phyloP scores from a whole-genome alignment of 2,888 invertebrate species.

The Bellardia pandia region DNA sequence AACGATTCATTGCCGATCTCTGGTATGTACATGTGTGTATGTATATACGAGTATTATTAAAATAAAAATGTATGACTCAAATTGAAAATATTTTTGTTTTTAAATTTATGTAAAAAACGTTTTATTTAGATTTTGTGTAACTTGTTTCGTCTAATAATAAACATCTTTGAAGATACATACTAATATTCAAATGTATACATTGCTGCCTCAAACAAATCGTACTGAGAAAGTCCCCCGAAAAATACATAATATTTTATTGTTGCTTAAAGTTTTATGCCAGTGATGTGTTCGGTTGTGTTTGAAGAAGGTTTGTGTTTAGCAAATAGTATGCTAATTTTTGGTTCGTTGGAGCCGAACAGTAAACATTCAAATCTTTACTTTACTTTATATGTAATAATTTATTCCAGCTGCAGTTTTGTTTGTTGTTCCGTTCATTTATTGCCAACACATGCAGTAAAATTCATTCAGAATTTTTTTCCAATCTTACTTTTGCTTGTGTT shows the following conservation, averaged over 20 bases:
- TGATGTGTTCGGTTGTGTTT: not conserved
- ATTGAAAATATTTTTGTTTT: too few relatives aligned
- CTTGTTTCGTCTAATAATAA: too few relatives aligned
- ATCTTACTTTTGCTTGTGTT: not conserved
- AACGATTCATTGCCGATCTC: too few relatives aligned
- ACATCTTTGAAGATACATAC: too few relatives aligned
- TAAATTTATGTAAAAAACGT: too few relatives aligned
- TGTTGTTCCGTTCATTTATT: conserved; percentile 4
- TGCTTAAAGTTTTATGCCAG: not conserved
- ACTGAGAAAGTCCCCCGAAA: too few relatives aligned
- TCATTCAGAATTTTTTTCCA: conserved; percentile 14
- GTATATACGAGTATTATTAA: too few relatives aligned
- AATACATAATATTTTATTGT: not conserved
- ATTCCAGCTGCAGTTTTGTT: conserved; percentile 17
- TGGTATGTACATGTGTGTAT: too few relatives aligned
- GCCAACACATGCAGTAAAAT: not conserved
- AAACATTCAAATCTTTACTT: conserved; percentile 37
- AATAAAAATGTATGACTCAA: too few relatives aligned
- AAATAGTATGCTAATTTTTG: conserved; percentile 37
- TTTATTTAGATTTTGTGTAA: too few relatives aligned
- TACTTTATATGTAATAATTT: conserved; percentile 9
- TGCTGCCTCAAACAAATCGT: too few relatives aligned
- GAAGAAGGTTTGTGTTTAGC: conserved; percentile 13
- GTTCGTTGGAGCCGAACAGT: conserved; percentile 45
- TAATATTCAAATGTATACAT: too few relatives aligned